Base-by-base conservation (phyloP, 2,113 vertebrate species). In the Microcebus ravelobensis region DNA sequence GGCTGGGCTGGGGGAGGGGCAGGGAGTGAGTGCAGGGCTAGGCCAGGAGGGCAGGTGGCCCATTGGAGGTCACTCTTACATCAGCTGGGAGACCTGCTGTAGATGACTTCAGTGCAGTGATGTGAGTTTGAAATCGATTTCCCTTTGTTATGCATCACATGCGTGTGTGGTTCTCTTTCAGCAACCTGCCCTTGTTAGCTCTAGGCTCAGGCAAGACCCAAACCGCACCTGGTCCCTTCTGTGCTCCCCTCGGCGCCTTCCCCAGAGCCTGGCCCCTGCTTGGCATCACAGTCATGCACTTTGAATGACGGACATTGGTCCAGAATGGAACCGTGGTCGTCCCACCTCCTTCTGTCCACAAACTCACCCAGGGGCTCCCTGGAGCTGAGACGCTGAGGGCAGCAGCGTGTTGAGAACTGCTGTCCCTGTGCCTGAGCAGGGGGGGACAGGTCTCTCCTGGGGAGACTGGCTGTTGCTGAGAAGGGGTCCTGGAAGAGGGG, bases 61-160 rank as follows among this genome's bases (percentile, higher is more conserved):
- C 11, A 3, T 0, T 3, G 15, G 11, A 27, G 3, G 15, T 1
- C 18, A 12, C 23, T 4, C 3, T 4, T 14, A 1, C 2, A 3
- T 85, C 17, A 6, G 4, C 1, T 25, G 34, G 27, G 18, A 36
- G 17, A 29, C 31, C 2, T 15, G 15, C 21, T 23, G 31, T 18
- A 9, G 45, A 31, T 15, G 3, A 7, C 39, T 14, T 57, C 13
- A 68, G 15, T 11, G 15, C 29, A 36, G n/a, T 34, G 3, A 45
- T 21, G 21, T 63, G 2, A 50, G 10, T 21, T 87, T 39, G 63
- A 50, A 76, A 14, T 34, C 13, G 9, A 9, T 13, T 61, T 65
- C 18, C 34, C 29, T 45, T 50, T 52, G 14, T n/a, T 18, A 29
- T n/a, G 13, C 4, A 0, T 0, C 9, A 12, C 3, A 18, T 4